Percentiles rank a stretch among this genome's conserved stretches.
Evolutionary conservation across 2,888 invertebrate species (phyloP).

Genomic region (Caradrina clavipalpis): DNA sequence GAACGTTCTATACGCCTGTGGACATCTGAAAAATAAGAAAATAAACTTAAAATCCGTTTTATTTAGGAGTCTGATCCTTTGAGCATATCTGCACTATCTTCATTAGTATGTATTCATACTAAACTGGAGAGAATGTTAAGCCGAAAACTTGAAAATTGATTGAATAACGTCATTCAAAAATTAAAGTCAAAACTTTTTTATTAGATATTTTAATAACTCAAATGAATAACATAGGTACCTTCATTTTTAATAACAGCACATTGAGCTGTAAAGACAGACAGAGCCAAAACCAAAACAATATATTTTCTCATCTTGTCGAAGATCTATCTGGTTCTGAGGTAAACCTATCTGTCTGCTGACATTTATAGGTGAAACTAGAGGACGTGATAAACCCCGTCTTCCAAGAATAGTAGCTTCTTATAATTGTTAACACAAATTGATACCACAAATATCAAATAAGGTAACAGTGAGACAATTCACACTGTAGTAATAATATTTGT

Average conservation of each 20-base stretch:
- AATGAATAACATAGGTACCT: conserved; percentile 44
- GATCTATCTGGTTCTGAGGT: conserved; percentile 68
- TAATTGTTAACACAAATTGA: conserved; percentile 68
- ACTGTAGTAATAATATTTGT: conserved; percentile 59
- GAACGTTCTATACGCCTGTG: conserved; percentile 57
- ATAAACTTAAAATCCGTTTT: neutral
- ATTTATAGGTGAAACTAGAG: conserved; percentile 75
- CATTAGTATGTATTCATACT: neutral
- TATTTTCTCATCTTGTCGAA: conserved; percentile 64
- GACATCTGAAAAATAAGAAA: conserved; percentile 33
- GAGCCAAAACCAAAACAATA: conserved; percentile 61
- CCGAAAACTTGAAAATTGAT: too few species aligned
- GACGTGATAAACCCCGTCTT: conserved; percentile 67
- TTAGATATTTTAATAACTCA: too few species aligned
- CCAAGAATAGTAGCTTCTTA: conserved; percentile 76
- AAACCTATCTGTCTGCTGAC: conserved; percentile 45
- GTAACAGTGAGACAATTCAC: conserved; percentile 73
- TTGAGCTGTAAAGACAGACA: conserved; percentile 67
- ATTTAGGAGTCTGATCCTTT: neutral
- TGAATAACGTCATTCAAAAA: too few species aligned
- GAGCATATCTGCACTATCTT: neutral
- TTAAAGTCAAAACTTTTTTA: too few species aligned
- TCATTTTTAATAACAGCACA: conserved; percentile 65
- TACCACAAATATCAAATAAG: conserved; percentile 72
- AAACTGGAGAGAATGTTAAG: neutral